These are phyloP conservation scores for Orchesellides sinensis DNA, from an alignment of 2,888 invertebrate species.

Conservation along the genomic window DNA sequence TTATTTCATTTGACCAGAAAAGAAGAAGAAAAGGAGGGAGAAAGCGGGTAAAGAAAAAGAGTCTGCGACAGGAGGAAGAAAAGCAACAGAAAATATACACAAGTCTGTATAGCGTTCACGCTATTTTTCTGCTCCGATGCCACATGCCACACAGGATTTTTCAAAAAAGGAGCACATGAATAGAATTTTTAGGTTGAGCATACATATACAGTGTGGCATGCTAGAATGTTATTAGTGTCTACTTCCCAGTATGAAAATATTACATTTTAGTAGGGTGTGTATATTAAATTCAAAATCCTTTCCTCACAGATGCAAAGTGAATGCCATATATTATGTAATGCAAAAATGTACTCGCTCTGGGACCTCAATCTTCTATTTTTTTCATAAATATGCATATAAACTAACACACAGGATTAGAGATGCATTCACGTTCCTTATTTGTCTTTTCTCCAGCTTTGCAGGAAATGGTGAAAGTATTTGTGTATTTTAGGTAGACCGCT, in stretches of 20 bases:
- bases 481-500: too few relatives aligned
- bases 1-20: slow-evolving; percentile 13
- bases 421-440: background rate
- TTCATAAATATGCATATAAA: slow-evolving; percentile 37
- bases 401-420: slow-evolving; percentile 5
- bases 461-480: too few relatives aligned
- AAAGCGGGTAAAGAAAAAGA: too few relatives aligned
- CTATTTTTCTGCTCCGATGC: background rate
- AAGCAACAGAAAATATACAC: background rate
- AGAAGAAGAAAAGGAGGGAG: background rate
- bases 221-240: background rate
- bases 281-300: too few relatives aligned
- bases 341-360: too few relatives aligned
- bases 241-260: too few relatives aligned
- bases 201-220: slow-evolving; percentile 15
- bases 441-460: too few relatives aligned
- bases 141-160: slow-evolving; percentile 9
- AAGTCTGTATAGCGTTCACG: background rate
- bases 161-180: background rate
- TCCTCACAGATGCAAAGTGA: too few relatives aligned
- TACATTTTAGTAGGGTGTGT: too few relatives aligned
- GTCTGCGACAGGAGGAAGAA: background rate
- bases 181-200: slow-evolving; percentile 5
- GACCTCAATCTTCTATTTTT: too few relatives aligned
- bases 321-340: too few relatives aligned